These are phyloP conservation scores for Agonopterix arenella DNA, from an alignment of 2,888 invertebrate species.

Conservation along the genomic window DNA sequence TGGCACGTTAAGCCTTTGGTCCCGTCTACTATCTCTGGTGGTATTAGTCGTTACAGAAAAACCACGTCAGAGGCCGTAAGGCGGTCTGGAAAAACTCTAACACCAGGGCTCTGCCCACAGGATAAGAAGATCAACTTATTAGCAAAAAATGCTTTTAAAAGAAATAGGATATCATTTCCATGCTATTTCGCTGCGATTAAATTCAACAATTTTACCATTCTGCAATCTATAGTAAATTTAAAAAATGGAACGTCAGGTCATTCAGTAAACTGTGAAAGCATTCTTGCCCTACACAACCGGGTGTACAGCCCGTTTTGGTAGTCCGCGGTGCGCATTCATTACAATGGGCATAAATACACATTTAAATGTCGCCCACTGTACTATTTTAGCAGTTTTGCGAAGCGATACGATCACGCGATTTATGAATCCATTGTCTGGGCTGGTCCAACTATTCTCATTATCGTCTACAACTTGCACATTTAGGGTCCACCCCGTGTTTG, in stretches of 20 bases:
- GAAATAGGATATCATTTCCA: no score
- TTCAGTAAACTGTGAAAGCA: background rate
- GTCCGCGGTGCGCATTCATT: slow-evolving; percentile 37
- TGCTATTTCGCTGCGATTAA: no score
- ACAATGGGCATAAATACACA: slow-evolving; percentile 56
- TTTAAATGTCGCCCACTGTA: slow-evolving; percentile 47
- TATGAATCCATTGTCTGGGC: slow-evolving; percentile 60
- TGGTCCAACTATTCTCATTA: slow-evolving; percentile 53
- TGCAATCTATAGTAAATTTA: background rate
- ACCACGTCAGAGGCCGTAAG: no score
- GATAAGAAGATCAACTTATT: no score
- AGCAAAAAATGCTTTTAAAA: no score
- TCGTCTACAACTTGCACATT: slow-evolving; percentile 29
- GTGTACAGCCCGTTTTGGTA: slow-evolving; percentile 33
- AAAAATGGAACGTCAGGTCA: background rate
- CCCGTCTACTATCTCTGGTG: no score
- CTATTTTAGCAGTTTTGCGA: slow-evolving; percentile 53
- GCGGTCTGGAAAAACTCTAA: no score
- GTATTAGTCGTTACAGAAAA: no score
- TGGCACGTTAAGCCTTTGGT: no score
- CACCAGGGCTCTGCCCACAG: no score
- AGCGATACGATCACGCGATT: slow-evolving; percentile 56
- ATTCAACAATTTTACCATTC: background rate
- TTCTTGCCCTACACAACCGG: slow-evolving; percentile 4
- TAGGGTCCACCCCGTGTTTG: slow-evolving; percentile 18